A percentile compares a stretch with the other conserved stretches of the same genome.
phyloP scores from a whole-genome alignment of 1,140 invertebrate species.

The Thaumatotibia leucotreta region DNA sequence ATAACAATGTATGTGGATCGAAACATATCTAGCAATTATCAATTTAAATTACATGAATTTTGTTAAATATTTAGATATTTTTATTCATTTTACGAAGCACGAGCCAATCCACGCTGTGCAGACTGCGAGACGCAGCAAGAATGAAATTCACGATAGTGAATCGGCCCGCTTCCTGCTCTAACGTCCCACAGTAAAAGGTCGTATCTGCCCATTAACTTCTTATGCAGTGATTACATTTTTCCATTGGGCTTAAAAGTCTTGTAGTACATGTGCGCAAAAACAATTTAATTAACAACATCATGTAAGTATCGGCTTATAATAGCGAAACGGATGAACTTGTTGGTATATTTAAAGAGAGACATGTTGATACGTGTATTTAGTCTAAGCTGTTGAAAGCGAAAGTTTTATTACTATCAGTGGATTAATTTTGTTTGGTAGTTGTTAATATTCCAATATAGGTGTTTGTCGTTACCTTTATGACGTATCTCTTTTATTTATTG shows the following conservation, averaged over 20 bases:
- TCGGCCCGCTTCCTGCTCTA: slow-evolving; percentile 33
- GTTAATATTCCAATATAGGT: no score
- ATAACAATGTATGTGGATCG: no score
- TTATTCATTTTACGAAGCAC: no score
- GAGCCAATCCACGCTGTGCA: slow-evolving; percentile 15
- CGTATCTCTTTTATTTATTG: no score
- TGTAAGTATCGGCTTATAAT: neutral
- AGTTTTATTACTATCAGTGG: no score
- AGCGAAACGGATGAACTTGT: slow-evolving; percentile 1
- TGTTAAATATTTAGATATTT: no score
- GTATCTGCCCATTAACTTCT: neutral
- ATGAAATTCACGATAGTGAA: slow-evolving; percentile 33
- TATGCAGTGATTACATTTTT: neutral
- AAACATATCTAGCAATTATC: no score
- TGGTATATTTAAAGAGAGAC: neutral
- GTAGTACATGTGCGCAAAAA: slow-evolving; percentile 11
- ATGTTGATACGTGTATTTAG: neutral
- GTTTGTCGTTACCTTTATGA: no score
- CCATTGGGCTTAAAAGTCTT: neutral
- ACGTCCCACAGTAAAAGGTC: slow-evolving; percentile 20
- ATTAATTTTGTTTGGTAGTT: no score
- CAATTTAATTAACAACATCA: slow-evolving; percentile 9
- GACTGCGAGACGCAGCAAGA: slow-evolving; percentile 17
- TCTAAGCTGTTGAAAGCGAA: neutral
- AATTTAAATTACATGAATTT: no score